These are phyloP conservation scores for Amyelois transitella DNA, from an alignment of 1,140 invertebrate genomes.

Conservation along the genomic window DNA sequence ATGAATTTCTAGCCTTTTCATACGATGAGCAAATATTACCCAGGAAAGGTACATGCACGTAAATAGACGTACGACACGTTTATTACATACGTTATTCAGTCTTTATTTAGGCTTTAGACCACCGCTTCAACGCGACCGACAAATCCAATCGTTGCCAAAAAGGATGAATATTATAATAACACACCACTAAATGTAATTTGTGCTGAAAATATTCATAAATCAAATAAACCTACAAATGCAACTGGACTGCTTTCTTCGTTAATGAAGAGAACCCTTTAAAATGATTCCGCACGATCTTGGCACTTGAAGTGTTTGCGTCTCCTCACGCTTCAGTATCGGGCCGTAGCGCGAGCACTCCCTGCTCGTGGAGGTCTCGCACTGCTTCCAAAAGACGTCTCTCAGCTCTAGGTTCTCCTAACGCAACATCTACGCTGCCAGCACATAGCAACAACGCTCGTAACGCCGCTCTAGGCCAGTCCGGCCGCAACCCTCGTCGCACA, in stretches of 20 bases:
- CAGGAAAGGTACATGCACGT: slow-evolving; percentile 28
- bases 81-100: slow-evolving; percentile 62
- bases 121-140: slow-evolving; percentile 15
- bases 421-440: slow-evolving; percentile 86
- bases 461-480: slow-evolving; percentile 82
- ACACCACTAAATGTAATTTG: slow-evolving; percentile 40
- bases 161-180: slow-evolving; percentile 24
- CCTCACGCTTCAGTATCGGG: slow-evolving; percentile 50
- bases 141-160: slow-evolving; percentile 33
- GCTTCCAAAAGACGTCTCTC: slow-evolving; percentile 67
- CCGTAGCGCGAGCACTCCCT: slow-evolving; percentile 57
- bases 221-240: slow-evolving; percentile 23
- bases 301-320: slow-evolving; percentile 21
- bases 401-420: slow-evolving; percentile 81
- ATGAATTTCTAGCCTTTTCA: slow-evolving; percentile 49
- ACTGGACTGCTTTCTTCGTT: slow-evolving; percentile 30
- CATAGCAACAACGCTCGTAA: slow-evolving; percentile 83
- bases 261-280: neutral
- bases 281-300: slow-evolving; percentile 38
- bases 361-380: slow-evolving; percentile 53
- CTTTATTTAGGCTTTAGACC: slow-evolving; percentile 57
- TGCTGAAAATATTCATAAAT: slow-evolving; percentile 41
- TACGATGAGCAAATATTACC: slow-evolving; percentile 59
- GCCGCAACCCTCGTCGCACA: slow-evolving; percentile 75
- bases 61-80: slow-evolving; percentile 33